Conservation (phyloP, 2,113 vertebrate genomes). For the Anarhynchus alexandrinus region DNA sequence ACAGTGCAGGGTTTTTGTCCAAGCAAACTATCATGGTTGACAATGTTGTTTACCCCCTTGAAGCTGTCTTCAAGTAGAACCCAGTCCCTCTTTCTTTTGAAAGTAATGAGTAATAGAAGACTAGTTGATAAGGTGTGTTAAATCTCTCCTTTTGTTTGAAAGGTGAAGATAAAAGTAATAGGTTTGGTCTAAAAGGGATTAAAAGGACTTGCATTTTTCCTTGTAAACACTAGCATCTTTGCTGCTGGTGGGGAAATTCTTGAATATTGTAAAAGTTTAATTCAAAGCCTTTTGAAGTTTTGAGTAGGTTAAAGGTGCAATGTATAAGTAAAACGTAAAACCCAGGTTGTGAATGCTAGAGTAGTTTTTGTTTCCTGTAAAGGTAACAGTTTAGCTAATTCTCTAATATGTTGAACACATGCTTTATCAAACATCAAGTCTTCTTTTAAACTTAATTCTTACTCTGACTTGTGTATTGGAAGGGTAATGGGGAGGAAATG, state of each 20-base stretch:
- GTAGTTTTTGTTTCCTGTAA: conserved; percentile 14
- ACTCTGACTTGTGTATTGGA: conserved; percentile 26
- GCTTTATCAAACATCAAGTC: conserved; percentile 43
- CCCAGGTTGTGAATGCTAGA: neutral
- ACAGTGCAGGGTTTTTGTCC: conserved; percentile 69
- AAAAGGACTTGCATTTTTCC: conserved; percentile 81
- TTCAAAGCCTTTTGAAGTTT: conserved; percentile 71
- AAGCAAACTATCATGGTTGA: conserved; percentile 64
- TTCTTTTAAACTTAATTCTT: neutral
- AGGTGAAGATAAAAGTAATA: conserved; percentile 72
- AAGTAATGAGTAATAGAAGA: conserved; percentile 70
- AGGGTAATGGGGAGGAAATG: conserved; percentile 6
- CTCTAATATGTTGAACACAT: neutral
- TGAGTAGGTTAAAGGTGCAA: conserved; percentile 87
- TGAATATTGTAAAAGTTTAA: conserved; percentile 74
- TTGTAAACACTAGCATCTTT: conserved; percentile 75
- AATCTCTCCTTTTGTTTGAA: conserved; percentile 77
- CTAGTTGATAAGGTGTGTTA: conserved; percentile 69
- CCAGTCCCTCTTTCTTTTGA: conserved; percentile 58
- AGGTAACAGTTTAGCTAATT: neutral
- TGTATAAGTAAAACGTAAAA: conserved; percentile 73
- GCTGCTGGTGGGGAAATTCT: conserved; percentile 74
- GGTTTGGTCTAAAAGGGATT: conserved; percentile 86
- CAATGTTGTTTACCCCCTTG: conserved; percentile 63
- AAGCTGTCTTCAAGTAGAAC: conserved; percentile 68